phyloP scores from a whole-genome alignment of 2,113 vertebrate genomes.

The Dromaius novaehollandiae region DNA sequence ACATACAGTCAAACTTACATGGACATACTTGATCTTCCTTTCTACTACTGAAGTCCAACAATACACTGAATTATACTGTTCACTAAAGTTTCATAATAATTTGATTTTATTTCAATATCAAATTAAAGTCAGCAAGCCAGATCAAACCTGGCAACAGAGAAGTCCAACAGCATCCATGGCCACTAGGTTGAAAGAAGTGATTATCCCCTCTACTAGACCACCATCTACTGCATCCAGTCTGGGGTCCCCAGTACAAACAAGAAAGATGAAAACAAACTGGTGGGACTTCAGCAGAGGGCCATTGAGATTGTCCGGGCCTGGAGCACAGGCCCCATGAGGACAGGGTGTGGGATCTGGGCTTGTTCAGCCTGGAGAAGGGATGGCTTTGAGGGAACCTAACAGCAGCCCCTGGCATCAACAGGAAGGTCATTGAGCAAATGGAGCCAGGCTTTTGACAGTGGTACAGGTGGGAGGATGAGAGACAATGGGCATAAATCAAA shows the following conservation, averaged over 20 bases:
- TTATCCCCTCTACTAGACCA: background rate
- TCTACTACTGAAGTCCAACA: background rate
- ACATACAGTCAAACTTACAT: background rate
- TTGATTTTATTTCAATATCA: background rate
- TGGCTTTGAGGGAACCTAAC: background rate
- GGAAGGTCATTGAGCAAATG: background rate
- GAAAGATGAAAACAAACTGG: background rate
- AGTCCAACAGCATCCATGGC: background rate
- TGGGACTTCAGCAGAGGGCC: background rate
- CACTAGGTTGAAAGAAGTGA: background rate
- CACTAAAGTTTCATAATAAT: background rate
- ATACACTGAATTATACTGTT: background rate
- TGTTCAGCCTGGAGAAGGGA: background rate
- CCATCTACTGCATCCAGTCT: no score
- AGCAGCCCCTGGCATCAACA: background rate
- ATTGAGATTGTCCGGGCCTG: background rate
- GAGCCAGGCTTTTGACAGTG: background rate
- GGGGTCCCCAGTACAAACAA: accelerated
- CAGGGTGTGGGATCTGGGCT: accelerated
- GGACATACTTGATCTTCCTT: background rate
- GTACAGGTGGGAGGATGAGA: background rate
- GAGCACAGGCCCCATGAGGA: background rate
- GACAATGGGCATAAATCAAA: background rate
- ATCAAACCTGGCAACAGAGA: background rate
- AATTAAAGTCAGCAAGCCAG: background rate